These are phyloP conservation scores for Rhopalosiphum nymphaeae DNA, from an alignment of 2,888 invertebrate species.

Conservation along the genomic window DNA sequence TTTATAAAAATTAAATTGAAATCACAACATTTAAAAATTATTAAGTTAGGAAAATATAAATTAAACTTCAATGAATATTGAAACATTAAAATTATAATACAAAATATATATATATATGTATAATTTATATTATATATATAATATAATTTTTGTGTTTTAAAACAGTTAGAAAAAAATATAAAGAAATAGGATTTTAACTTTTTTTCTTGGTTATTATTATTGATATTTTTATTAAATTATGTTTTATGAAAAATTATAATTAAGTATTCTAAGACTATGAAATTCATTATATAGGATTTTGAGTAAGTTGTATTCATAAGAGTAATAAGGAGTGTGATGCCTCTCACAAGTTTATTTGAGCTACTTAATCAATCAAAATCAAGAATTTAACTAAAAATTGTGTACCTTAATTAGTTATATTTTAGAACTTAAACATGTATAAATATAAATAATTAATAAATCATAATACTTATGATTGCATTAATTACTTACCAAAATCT, in stretches of 20 bases:
- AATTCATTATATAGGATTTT: no score
- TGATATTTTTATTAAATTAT: no score
- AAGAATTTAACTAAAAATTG: background rate
- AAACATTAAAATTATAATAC: no score
- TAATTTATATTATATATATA: no score
- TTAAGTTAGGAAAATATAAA: background rate
- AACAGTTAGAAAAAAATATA: no score
- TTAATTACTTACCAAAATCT: constrained; percentile 44
- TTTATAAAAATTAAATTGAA: background rate
- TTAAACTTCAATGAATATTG: background rate
- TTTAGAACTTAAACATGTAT: background rate
- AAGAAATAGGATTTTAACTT: no score
- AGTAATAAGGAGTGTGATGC: background rate
- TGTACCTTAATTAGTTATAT: background rate
- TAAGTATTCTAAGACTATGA: no score
- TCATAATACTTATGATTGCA: background rate
- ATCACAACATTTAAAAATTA: background rate
- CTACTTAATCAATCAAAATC: background rate
- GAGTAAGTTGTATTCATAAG: background rate
- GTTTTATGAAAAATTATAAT: no score
- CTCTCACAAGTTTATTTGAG: background rate
- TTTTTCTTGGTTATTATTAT: no score
- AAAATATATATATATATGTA: no score
- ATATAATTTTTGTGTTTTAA: no score
- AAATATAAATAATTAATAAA: background rate